Evolutionary conservation across 2,888 invertebrate genomes (phyloP).

Genomic region (Cosmia pyralina): DNA sequence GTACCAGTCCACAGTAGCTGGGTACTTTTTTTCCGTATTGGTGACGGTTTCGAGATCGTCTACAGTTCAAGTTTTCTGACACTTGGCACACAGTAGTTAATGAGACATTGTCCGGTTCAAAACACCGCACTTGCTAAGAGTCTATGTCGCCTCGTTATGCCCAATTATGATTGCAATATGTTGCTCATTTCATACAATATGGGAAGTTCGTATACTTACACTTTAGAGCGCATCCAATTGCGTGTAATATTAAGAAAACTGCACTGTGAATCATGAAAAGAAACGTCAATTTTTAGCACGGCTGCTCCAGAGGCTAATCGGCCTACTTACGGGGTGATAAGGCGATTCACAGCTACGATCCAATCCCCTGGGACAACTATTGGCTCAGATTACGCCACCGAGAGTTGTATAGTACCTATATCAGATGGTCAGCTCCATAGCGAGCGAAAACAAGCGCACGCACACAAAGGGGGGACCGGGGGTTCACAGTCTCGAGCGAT

Average conservation of each 20-base stretch:
- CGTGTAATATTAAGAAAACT: neutral
- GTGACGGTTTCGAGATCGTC: no score
- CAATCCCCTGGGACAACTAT: conserved; percentile 23
- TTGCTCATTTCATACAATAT: neutral
- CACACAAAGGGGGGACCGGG: no score
- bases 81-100: no score
- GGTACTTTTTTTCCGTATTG: no score
- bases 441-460: neutral
- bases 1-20: no score
- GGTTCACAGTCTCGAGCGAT: neutral
- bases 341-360: neutral
- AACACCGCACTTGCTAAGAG: no score
- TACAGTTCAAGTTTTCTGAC: no score
- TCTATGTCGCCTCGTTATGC: no score
- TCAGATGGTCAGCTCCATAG: neutral
- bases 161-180: neutral
- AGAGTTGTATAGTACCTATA: neutral
- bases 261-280: neutral
- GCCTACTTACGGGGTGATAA: conserved; percentile 10
- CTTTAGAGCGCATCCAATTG: neutral
- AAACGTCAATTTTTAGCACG: neutral
- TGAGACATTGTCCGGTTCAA: no score
- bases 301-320: neutral
- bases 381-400: conserved; percentile 20
- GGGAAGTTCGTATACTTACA: neutral